phyloP scores from a whole-genome alignment of 1,140 invertebrate species.

The Saxidomus purpurata region DNA sequence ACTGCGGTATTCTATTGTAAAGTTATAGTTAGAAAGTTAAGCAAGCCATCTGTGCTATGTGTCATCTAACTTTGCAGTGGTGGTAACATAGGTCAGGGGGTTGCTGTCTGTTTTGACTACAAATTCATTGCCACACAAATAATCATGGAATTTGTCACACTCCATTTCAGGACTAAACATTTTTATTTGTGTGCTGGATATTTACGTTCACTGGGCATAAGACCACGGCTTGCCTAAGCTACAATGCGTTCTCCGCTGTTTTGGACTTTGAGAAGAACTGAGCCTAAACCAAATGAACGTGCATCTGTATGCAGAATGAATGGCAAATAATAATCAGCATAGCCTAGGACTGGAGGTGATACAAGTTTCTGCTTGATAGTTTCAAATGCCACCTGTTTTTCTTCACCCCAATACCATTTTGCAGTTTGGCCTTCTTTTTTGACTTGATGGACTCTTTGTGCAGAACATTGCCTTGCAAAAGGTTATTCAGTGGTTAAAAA shows the following conservation, averaged over 20 bases:
- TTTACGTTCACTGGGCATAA: conserved; percentile 40
- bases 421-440: not conserved
- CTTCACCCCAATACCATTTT: not conserved
- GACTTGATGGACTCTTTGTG: not conserved
- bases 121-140: conserved; percentile 35
- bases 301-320: conserved; percentile 71
- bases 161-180: conserved; percentile 58
- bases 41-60: conserved; percentile 35
- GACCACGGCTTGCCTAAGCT: conserved; percentile 58
- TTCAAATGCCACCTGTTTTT: not conserved
- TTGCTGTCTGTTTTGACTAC: conserved; percentile 31
- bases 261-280: not conserved
- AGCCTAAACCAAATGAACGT: conserved; percentile 70
- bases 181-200: conserved; percentile 57
- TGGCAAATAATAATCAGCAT: conserved; percentile 3
- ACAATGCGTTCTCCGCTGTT: conserved; percentile 50
- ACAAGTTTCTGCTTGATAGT: not conserved
- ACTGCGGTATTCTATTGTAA: not conserved
- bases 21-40: not conserved
- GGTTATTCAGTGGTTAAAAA: not conserved
- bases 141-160: conserved; percentile 61
- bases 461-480: not conserved
- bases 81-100: conserved; percentile 31
- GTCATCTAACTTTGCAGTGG: conserved; percentile 20
- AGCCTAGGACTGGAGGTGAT: not conserved